Percentiles rank a stretch among this genome's conserved stretches.
Evolutionary conservation across 1,140 invertebrate species (phyloP).

Genomic region (Onthophagus taurus): DNA sequence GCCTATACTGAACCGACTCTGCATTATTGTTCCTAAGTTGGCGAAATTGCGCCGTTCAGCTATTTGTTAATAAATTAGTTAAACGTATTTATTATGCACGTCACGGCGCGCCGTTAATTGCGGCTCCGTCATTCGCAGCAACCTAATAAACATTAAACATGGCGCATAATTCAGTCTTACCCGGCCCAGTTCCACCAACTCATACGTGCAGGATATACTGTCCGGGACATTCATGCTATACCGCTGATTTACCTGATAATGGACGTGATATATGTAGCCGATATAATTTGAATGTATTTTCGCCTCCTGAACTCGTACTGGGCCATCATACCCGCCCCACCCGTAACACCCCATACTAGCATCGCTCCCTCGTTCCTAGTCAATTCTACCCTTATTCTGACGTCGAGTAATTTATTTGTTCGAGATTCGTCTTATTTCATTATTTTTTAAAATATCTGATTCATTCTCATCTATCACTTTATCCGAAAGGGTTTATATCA

Average conservation of each 20-base stretch:
- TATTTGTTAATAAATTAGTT: slow-evolving; percentile 26
- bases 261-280: slow-evolving; percentile 12
- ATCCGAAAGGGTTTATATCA: too few species aligned
- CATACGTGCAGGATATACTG: slow-evolving; percentile 9
- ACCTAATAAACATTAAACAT: slow-evolving; percentile 32
- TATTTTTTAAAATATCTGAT: too few species aligned
- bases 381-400: too few species aligned
- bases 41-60: slow-evolving; percentile 7
- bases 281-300: slow-evolving; percentile 13
- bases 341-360: too few species aligned
- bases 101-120: slow-evolving; percentile 26
- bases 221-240: slow-evolving; percentile 10
- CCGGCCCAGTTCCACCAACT: slow-evolving; percentile 25
- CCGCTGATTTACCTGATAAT: slow-evolving; percentile 13
- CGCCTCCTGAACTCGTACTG: too few species aligned
- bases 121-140: slow-evolving; percentile 28
- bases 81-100: slow-evolving; percentile 28
- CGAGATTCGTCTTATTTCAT: too few species aligned
- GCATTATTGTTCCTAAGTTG: slow-evolving; percentile 5
- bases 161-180: slow-evolving; percentile 30
- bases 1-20: not conserved
- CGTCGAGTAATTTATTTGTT: too few species aligned
- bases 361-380: too few species aligned
- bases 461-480: too few species aligned
- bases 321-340: too few species aligned